Evolutionary conservation across 1,140 invertebrate genomes (phyloP).

Genomic region (Hyles vespertilio): DNA sequence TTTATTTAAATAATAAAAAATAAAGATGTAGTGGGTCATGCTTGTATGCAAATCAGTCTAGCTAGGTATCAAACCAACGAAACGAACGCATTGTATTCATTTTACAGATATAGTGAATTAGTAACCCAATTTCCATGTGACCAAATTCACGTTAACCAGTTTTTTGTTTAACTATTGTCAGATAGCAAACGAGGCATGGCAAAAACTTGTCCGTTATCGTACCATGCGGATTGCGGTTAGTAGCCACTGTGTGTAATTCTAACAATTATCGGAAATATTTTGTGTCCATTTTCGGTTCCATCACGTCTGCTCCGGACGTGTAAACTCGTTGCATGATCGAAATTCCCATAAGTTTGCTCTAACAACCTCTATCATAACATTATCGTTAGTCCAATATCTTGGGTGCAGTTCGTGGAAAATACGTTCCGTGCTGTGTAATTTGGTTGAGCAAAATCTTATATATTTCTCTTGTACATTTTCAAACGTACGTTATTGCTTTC

Average conservation of each 20-base stretch:
- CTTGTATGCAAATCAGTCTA: slow-evolving; percentile 8
- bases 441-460: too few species aligned
- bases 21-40: too few species aligned
- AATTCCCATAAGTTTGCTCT: too few species aligned
- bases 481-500: too few species aligned
- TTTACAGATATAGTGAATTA: slow-evolving; percentile 17
- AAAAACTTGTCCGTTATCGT: slow-evolving; percentile 44
- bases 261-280: slow-evolving; percentile 25
- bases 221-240: slow-evolving; percentile 34
- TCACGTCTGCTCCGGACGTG: too few species aligned
- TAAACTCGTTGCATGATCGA: too few species aligned
- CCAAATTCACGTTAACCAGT: slow-evolving; percentile 30
- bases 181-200: slow-evolving; percentile 31
- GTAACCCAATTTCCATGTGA: slow-evolving; percentile 29
- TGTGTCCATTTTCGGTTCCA: too few species aligned
- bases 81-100: slow-evolving; percentile 23
- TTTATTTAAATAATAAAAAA: too few species aligned
- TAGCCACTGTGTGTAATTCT: slow-evolving; percentile 34
- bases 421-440: too few species aligned
- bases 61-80: slow-evolving; percentile 16
- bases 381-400: too few species aligned
- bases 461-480: too few species aligned
- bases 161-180: slow-evolving; percentile 40
- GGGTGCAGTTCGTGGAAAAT: too few species aligned
- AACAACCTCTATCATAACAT: background rate